phyloP scores from a whole-genome alignment of 30 jellyfish, hydroid and myxozoan species.

The Hydractinia symbiolongicarpus region DNA sequence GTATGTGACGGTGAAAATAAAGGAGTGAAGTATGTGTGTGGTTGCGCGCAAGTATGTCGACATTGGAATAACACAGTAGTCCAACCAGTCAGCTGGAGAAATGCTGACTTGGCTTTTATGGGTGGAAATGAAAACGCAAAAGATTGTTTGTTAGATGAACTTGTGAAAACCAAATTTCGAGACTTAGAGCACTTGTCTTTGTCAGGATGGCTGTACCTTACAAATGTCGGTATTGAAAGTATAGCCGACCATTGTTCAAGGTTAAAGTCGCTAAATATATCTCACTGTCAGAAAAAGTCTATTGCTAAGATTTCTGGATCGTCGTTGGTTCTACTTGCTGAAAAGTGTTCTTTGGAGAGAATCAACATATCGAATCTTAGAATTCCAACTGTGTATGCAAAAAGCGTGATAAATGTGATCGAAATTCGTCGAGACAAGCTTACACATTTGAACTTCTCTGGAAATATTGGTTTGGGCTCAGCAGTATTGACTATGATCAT shows the following conservation, averaged over 20 bases:
- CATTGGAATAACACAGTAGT: slow-evolving; percentile 20
- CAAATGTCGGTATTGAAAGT: slow-evolving; percentile 21
- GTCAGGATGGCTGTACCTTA: slow-evolving; percentile 27
- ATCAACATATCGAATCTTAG: slow-evolving; percentile 17
- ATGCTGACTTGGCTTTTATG: slow-evolving; percentile 26
- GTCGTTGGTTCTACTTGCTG: slow-evolving; percentile 4
- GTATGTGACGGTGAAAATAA: not conserved
- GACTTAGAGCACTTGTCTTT: slow-evolving; percentile 5
- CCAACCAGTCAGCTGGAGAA: slow-evolving; percentile 28
- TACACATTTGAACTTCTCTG: slow-evolving; percentile 27
- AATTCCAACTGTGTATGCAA: not conserved
- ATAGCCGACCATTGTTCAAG: slow-evolving; percentile 12
- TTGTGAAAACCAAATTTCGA: slow-evolving; percentile 1
- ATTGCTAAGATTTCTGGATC: slow-evolving; percentile 16
- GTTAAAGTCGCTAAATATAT: slow-evolving; percentile 18
- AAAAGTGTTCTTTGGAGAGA: slow-evolving; percentile 18
- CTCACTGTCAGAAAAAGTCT: slow-evolving; percentile 24
- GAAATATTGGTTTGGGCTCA: slow-evolving; percentile 26
- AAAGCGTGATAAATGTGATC: not conserved
- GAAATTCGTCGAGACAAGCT: slow-evolving; percentile 23
- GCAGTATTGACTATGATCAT: slow-evolving; percentile 7
- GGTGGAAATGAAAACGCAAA: slow-evolving; percentile 28
- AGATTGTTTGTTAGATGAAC: not conserved
- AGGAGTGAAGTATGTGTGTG: slow-evolving; percentile 12
- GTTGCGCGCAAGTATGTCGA: slow-evolving; percentile 28